Evolutionary conservation across 2,113 vertebrate species (phyloP), one percentile per base, ranked within the genome.

Genomic region (Nibea albiflora): DNA sequence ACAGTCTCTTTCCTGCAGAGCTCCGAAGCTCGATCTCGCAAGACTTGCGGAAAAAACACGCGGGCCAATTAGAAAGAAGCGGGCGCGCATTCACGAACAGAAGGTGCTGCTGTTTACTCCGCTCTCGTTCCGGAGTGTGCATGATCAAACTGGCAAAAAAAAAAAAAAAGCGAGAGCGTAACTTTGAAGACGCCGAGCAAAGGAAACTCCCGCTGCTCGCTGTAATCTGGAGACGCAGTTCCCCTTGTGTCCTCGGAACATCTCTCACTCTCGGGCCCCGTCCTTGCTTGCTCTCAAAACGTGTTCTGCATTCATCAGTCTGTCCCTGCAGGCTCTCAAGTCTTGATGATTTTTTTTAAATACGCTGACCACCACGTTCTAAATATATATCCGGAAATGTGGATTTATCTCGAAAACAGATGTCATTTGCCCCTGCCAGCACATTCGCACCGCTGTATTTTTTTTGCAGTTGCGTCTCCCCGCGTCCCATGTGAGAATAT

Each of bases 71-170:
- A 14, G 19, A 17, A 35, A 78, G n/a, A 31, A 15, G 28, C 56
- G 73, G 17, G 14, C 19, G 15, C 11, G 20, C 17, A 1, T 39
- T 65, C 56, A 53, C 24, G 22, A 66, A 39, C 72, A 54, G 46
- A 63, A 66, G 54, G 28, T 56, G 12, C 76, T 35, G 47, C 63
- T 50, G 80, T 80, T 82, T 72, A 74, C 64, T 79, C 39, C 26
- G 67, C 57, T 72, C 82, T 70, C 60, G 1, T 31, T 73, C 61
- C 26, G 31, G 31, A 83, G 75, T 86, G 85, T 72, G 64, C 76
- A 57, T 75, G 81, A 88, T 90, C 76, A 88, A 77, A 84, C 78
- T 74, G 76, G 85, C 64, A 28, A 81, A 26, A n/a, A n/a, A n/a
- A n/a, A n/a, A n/a, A n/a, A n/a, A n/a, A n/a, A 76, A 82, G 68